phyloP scores from a whole-genome alignment of 2,113 vertebrate species.

The Mirza zaza region DNA sequence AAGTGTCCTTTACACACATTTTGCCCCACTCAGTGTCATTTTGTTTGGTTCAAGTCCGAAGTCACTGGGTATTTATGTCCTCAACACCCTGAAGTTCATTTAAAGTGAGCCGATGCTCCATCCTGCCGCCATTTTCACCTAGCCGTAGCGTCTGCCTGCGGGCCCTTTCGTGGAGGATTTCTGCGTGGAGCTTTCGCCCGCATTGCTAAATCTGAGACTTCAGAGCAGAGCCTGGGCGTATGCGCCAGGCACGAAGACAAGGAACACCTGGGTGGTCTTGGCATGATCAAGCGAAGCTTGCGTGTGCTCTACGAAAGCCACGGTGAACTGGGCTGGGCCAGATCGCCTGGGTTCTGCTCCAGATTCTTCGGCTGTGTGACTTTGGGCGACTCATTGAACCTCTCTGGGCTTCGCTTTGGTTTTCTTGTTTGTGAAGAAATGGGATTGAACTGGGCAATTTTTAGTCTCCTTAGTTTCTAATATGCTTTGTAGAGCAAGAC shows the following conservation, averaged over 20 bases:
- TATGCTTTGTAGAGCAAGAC: background rate
- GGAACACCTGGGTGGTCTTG: background rate
- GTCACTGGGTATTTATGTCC: background rate
- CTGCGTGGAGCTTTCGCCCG: background rate
- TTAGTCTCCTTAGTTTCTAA: conserved; percentile 11
- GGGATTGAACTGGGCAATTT: background rate
- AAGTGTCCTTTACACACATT: background rate
- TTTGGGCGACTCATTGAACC: background rate
- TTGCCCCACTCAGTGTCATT: background rate
- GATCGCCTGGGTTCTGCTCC: background rate
- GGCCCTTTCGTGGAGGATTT: background rate
- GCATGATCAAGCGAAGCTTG: background rate
- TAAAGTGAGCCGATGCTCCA: background rate
- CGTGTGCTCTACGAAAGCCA: background rate
- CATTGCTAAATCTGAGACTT: background rate
- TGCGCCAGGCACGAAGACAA: too few species aligned
- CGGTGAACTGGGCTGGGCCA: rapidly evolving
- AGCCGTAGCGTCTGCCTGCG: background rate
- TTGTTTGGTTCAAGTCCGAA: background rate
- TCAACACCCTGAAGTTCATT: background rate
- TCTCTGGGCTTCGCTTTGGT: background rate
- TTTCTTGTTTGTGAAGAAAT: background rate
- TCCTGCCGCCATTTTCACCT: background rate
- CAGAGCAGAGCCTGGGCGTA: background rate
- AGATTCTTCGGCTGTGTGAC: background rate